A percentile compares a stretch with the other conserved stretches of the same genome.
phyloP scores from a whole-genome alignment of 2,797 vertebrate species.

The Argentina silus region DNA sequence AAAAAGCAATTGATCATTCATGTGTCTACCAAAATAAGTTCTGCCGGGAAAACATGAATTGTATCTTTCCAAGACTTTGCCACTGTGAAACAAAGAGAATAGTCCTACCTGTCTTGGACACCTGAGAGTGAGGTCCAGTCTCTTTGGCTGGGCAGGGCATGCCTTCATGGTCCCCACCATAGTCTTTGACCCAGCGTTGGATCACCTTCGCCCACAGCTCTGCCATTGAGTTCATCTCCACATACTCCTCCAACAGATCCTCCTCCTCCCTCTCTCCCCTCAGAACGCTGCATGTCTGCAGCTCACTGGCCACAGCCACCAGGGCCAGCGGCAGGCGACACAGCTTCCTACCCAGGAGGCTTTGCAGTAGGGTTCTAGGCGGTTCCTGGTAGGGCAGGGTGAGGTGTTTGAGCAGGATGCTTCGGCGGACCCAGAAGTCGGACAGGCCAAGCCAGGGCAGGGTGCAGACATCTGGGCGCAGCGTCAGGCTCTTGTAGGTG shows the following conservation, averaged over 20 bases:
- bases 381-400: slow-evolving; percentile 23
- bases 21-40: neutral
- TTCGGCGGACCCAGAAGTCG: slow-evolving; percentile 26
- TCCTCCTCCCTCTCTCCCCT: slow-evolving; percentile 25
- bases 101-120: slow-evolving; percentile 21
- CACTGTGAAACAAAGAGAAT: neutral
- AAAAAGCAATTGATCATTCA: neutral
- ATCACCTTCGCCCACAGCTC: slow-evolving; percentile 63
- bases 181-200: slow-evolving; percentile 55
- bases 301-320: slow-evolving; percentile 53
- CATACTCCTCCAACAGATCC: slow-evolving; percentile 49
- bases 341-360: slow-evolving; percentile 38
- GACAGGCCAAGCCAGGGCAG: slow-evolving; percentile 18
- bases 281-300: slow-evolving; percentile 39
- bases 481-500: slow-evolving; percentile 46
- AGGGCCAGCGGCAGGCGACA: slow-evolving; percentile 51
- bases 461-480: slow-evolving; percentile 41
- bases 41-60: neutral
- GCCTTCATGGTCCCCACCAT: slow-evolving; percentile 41
- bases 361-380: slow-evolving; percentile 26
- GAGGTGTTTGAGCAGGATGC: slow-evolving; percentile 41
- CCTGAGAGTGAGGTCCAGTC: neutral
- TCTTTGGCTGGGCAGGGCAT: slow-evolving; percentile 14
- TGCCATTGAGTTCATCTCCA: slow-evolving; percentile 42
- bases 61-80: too few species aligned